phyloP scores from a whole-genome alignment of 1,140 invertebrate genomes.

The Pachypeltis micranthus region DNA sequence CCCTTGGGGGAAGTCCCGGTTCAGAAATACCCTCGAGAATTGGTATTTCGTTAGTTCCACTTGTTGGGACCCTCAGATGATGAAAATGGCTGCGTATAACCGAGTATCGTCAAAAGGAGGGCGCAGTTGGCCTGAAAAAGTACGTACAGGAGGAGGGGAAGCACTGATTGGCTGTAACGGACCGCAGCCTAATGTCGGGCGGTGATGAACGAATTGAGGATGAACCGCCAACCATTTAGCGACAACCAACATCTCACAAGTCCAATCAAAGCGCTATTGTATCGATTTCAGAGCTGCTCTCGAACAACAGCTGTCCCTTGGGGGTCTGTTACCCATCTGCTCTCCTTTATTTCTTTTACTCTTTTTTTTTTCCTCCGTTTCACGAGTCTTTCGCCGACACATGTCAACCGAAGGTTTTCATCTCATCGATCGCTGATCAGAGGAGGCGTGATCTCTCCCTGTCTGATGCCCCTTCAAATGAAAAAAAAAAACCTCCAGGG shows the following conservation, averaged over 20 bases:
- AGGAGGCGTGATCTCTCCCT: no score
- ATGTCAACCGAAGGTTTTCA: neutral
- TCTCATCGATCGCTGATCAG: neutral
- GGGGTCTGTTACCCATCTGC: neutral
- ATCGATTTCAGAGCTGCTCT: neutral
- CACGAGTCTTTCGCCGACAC: neutral
- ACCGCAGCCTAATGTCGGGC: neutral
- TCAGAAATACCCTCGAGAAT: no score
- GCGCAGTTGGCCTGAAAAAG: neutral
- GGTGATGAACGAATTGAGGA: neutral
- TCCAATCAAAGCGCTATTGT: neutral
- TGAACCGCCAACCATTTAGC: neutral
- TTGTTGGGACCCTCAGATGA: conserved; percentile 7
- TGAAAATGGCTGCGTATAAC: no score
- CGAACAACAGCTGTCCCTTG: neutral
- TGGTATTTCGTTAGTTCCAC: neutral
- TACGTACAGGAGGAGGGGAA: neutral
- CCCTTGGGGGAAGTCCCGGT: no score
- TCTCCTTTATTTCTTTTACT: neutral
- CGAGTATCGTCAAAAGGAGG: no score
- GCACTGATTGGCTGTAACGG: conserved; percentile 5
- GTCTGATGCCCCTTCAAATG: no score
- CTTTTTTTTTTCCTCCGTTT: no score
- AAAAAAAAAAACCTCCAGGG: no score
- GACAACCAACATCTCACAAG: neutral